phyloP scores from a whole-genome alignment of 2,113 vertebrate species.

The Sander vitreus region DNA sequence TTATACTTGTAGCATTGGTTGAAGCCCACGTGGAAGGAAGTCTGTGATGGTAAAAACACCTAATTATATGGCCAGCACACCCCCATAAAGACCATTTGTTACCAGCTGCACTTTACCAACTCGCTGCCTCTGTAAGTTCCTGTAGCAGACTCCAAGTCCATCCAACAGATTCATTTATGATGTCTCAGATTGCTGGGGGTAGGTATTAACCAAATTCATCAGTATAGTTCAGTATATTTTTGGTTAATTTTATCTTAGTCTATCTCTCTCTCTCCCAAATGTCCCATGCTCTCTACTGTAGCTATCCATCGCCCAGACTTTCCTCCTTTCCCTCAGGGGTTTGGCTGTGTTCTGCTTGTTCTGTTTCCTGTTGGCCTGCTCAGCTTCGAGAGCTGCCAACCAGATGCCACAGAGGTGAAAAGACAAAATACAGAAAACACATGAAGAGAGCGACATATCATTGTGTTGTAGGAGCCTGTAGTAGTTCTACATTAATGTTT shows the following conservation, averaged over 20 bases:
- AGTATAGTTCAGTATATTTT: not conserved
- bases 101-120: constrained; percentile 4
- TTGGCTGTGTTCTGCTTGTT: constrained; percentile 17
- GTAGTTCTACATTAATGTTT: not conserved
- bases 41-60: constrained; percentile 14
- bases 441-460: not conserved
- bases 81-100: constrained; percentile 16
- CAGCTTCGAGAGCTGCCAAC: constrained; percentile 1
- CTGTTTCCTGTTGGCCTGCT: constrained; percentile 22
- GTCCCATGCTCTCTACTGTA: not conserved
- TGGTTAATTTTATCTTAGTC: not conserved
- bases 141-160: not conserved
- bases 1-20: constrained; percentile 1
- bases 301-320: not conserved
- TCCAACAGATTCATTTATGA: not conserved
- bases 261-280: not conserved
- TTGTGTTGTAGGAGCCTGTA: not conserved
- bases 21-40: not conserved
- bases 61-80: constrained; percentile 31
- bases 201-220: not conserved
- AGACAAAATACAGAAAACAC: constrained; percentile 22
- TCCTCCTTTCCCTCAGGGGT: not conserved
- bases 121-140: not conserved
- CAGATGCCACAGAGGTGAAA: constrained; percentile 6
- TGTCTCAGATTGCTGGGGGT: not conserved